These are phyloP conservation scores for Trimorus sp. DNA, from an alignment of 2,888 invertebrate species.

Conservation along the genomic window DNA sequence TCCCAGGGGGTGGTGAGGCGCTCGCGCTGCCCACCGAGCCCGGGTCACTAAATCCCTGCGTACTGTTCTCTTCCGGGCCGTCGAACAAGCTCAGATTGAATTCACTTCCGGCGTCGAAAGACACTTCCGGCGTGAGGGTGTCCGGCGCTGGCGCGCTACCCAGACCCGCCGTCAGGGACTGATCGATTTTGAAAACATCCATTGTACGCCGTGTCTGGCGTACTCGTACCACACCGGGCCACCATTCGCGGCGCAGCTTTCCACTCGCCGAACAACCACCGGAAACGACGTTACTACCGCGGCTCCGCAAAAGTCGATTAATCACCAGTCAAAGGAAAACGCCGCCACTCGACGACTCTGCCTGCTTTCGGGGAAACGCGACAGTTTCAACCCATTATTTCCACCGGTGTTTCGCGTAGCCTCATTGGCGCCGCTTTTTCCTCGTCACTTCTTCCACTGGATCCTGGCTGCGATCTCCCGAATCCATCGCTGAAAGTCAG, in stretches of 20 bases:
- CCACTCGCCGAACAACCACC: constrained; percentile 29
- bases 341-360: constrained; percentile 19
- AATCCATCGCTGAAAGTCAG: constrained; percentile 77
- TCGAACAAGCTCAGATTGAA: constrained; percentile 93
- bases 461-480: constrained; percentile 49
- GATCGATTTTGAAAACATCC: constrained; percentile 89
- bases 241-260: constrained; percentile 71
- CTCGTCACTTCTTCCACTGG: constrained; percentile 55
- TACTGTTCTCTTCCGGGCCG: constrained; percentile 86
- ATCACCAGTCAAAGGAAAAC: constrained; percentile 21
- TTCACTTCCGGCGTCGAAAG: constrained; percentile 89
- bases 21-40: constrained; percentile 84
- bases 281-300: constrained; percentile 30
- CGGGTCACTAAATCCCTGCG: constrained; percentile 86
- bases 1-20: constrained; percentile 78
- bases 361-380: constrained; percentile 33
- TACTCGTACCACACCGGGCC: constrained; percentile 62
- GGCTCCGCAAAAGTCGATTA: constrained; percentile 34
- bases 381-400: constrained; percentile 75
- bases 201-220: constrained; percentile 80
- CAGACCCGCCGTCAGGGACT: constrained; percentile 85
- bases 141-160: constrained; percentile 85
- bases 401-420: constrained; percentile 33
- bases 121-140: constrained; percentile 85
- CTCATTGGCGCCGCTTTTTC: constrained; percentile 51